Evolutionary conservation across 2,113 vertebrate genomes (phyloP).

Genomic region (Pedetes capensis): DNA sequence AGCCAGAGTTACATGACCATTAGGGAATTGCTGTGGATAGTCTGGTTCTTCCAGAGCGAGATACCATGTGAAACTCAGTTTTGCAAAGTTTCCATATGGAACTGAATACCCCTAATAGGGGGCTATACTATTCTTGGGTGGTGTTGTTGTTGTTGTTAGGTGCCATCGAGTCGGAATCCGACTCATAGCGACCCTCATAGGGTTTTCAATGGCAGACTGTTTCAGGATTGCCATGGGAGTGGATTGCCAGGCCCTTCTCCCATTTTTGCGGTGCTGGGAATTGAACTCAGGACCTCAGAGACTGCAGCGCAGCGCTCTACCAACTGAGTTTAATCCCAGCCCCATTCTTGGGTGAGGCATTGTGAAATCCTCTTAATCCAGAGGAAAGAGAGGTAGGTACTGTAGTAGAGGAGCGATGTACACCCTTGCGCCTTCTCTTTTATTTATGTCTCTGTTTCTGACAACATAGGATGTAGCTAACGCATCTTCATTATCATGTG

Average conservation of each 20-base stretch:
- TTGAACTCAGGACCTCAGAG: no score
- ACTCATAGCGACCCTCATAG: no score
- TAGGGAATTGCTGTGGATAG: neutral
- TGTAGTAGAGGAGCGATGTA: neutral
- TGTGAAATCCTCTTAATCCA: neutral
- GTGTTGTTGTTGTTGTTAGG: no score
- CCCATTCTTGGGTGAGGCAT: neutral
- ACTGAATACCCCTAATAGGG: neutral
- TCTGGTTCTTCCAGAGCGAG: neutral
- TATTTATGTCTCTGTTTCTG: slow-evolving; percentile 16
- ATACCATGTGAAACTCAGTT: neutral
- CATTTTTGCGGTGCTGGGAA: no score
- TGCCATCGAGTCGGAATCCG: no score
- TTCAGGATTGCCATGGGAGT: no score
- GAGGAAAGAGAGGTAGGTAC: neutral
- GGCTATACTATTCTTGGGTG: neutral
- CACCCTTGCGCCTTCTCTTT: neutral
- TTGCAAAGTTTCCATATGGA: neutral
- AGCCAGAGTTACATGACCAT: neutral
- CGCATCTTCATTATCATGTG: neutral
- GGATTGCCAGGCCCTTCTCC: no score
- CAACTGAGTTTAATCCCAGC: no score
- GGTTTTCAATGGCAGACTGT: no score
- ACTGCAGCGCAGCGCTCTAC: no score
- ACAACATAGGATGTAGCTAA: slow-evolving; percentile 42